phyloP scores from a whole-genome alignment of 2,797 vertebrate genomes.

The Micrastur ruficollis region DNA sequence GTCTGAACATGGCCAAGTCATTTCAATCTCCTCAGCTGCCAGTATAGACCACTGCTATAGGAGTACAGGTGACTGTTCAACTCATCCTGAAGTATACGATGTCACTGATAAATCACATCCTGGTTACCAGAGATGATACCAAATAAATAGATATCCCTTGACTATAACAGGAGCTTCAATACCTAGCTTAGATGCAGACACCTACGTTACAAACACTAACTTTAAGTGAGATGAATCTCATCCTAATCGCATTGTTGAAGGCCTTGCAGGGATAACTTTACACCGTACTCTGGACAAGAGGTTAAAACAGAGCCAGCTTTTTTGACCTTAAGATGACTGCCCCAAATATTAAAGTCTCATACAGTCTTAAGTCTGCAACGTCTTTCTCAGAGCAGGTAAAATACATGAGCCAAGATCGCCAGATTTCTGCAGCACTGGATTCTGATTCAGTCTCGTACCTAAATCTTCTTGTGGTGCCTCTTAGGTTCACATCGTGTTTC shows the following conservation, averaged over 20 bases:
- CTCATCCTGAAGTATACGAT: neutral
- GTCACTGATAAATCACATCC: neutral
- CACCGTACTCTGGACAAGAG: neutral
- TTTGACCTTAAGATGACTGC: neutral
- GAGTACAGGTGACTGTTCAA: neutral
- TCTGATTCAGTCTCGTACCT: neutral
- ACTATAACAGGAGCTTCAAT: neutral
- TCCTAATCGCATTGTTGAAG: neutral
- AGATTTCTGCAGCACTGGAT: neutral
- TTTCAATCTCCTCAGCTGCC: neutral
- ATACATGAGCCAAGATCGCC: neutral
- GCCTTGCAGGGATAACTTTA: neutral
- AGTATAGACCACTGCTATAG: neutral
- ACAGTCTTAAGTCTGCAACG: neutral
- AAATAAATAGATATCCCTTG: neutral
- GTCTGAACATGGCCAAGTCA: neutral
- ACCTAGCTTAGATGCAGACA: neutral
- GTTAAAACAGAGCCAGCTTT: neutral
- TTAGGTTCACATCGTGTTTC: neutral
- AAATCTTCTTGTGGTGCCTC: neutral
- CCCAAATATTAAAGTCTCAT: neutral
- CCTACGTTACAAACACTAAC: neutral
- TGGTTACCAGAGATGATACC: neutral
- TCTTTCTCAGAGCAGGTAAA: neutral
- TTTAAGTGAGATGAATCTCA: neutral